Conservation (phyloP, 2,888 invertebrate genomes). For the Ectobius pallidus region DNA sequence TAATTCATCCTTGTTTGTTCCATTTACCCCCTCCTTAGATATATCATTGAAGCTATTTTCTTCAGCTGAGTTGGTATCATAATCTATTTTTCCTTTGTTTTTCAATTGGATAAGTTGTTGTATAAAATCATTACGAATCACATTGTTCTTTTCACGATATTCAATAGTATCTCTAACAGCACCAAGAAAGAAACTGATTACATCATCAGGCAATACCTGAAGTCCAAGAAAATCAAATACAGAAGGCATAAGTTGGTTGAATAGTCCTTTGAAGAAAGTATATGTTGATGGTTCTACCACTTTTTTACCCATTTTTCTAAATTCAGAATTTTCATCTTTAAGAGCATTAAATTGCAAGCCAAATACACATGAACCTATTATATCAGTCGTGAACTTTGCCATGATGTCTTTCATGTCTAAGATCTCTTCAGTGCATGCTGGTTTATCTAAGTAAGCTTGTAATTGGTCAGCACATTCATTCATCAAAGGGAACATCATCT, state of each 20-base stretch:
- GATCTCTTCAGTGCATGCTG: slow-evolving; percentile 30
- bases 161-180: slow-evolving; percentile 53
- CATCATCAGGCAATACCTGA: neutral
- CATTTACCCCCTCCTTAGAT: too few species aligned
- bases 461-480: slow-evolving; percentile 42
- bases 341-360: slow-evolving; percentile 53
- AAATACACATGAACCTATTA: slow-evolving; percentile 55
- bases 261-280: slow-evolving; percentile 49
- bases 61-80: too few species aligned
- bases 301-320: slow-evolving; percentile 50
- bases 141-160: slow-evolving; percentile 46
- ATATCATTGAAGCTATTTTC: too few species aligned
- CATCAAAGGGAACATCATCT: slow-evolving; percentile 16
- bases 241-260: slow-evolving; percentile 33
- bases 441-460: slow-evolving; percentile 38
- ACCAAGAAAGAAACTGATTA: slow-evolving; percentile 51
- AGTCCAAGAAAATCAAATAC: neutral
- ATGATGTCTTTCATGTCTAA: slow-evolving; percentile 42
- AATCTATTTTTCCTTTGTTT: slow-evolving; percentile 37
- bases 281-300: slow-evolving; percentile 48
- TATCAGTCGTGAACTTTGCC: slow-evolving; percentile 47
- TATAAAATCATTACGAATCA: slow-evolving; percentile 46
- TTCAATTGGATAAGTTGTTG: slow-evolving; percentile 43
- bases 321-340: slow-evolving; percentile 52
- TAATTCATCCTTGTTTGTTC: too few species aligned